These are phyloP conservation scores for Thaumatotibia leucotreta DNA, from an alignment of 1,140 invertebrate genomes.

Conservation along the genomic window DNA sequence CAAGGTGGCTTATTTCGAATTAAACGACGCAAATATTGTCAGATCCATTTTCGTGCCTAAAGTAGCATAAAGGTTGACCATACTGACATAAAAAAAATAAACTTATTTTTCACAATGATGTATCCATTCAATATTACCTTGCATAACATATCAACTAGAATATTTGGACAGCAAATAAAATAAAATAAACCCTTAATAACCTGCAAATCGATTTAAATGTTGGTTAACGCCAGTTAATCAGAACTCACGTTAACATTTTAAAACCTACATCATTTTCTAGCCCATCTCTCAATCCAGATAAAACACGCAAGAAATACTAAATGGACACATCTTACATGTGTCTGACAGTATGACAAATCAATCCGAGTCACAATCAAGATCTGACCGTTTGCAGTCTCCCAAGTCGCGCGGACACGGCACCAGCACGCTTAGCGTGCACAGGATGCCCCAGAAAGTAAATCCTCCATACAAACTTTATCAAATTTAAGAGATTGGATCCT, in stretches of 20 bases:
- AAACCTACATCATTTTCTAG: no score
- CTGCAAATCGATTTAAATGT: no score
- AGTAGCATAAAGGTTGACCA: not conserved
- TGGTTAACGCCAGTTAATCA: no score
- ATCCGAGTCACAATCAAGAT: not conserved
- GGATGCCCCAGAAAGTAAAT: no score
- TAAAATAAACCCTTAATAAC: not conserved
- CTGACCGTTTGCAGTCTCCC: not conserved
- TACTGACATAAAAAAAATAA: conserved; percentile 32
- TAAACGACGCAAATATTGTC: not conserved
- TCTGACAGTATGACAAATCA: not conserved
- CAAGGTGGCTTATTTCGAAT: not conserved
- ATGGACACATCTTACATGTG: not conserved
- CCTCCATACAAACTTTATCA: no score
- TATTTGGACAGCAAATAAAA: not conserved
- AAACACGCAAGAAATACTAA: not conserved
- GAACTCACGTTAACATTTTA: no score
- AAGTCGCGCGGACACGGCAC: not conserved
- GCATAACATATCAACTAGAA: not conserved
- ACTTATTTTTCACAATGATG: not conserved
- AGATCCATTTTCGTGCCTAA: not conserved
- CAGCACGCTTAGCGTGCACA: not conserved
- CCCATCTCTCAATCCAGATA: no score
- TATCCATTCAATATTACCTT: not conserved
- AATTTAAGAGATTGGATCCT: no score